Percentiles rank a stretch among this genome's conserved stretches.
Evolutionary conservation across 35 echinoderm and acorn worm genomes (phyloP).

Genomic region (Ophioderma brevispina): DNA sequence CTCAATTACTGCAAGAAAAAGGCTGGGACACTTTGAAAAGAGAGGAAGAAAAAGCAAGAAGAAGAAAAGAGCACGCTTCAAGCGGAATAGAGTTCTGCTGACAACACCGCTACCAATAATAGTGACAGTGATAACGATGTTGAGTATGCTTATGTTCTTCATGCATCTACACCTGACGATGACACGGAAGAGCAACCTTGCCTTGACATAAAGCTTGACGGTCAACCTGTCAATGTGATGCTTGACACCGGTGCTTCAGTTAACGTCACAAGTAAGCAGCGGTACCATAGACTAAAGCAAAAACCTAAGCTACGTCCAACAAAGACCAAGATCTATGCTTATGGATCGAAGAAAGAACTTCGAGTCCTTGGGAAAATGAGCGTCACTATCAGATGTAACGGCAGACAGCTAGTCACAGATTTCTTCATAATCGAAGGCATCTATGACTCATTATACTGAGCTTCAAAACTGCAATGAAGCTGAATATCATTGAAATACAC

Average conservation of each 20-base stretch:
- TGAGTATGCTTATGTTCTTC: neutral
- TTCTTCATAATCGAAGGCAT: slow-evolving; percentile 52
- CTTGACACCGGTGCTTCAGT: slow-evolving; percentile 77
- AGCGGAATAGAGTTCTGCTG: too few species aligned
- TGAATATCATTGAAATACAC: too few species aligned
- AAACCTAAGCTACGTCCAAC: neutral
- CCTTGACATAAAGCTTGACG: neutral
- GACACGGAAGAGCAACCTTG: neutral
- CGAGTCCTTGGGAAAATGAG: slow-evolving; percentile 58
- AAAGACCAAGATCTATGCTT: slow-evolving; percentile 57
- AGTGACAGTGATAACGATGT: neutral
- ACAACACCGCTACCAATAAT: neutral
- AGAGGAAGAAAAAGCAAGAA: too few species aligned
- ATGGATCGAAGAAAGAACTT: slow-evolving; percentile 64
- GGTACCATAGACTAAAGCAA: neutral
- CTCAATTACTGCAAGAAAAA: too few species aligned
- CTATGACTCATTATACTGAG: slow-evolving; percentile 57
- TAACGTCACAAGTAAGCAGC: slow-evolving; percentile 55
- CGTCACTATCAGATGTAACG: slow-evolving; percentile 32
- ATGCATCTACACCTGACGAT: neutral
- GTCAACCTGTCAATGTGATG: neutral
- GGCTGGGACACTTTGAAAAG: too few species aligned
- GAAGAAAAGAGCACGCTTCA: too few species aligned
- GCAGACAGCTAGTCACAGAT: slow-evolving; percentile 2
- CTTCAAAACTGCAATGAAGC: too few species aligned